phyloP scores from a whole-genome alignment of 2,113 vertebrate genomes.

The Trichechus manatus region DNA sequence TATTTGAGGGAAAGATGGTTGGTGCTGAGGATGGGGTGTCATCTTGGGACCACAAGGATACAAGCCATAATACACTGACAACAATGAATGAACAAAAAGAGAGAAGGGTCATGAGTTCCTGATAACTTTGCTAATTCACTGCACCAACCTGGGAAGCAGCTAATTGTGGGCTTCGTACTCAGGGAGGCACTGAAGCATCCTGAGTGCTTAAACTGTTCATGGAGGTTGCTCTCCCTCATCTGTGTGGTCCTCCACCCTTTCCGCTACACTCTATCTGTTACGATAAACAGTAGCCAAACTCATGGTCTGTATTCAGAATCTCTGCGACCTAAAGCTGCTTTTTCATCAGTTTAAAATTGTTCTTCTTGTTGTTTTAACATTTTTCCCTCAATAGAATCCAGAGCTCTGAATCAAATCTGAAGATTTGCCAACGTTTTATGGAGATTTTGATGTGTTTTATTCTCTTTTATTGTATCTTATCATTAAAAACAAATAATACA shows the following conservation, averaged over 20 bases:
- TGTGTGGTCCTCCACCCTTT: background rate
- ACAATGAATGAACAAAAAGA: background rate
- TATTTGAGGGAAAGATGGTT: background rate
- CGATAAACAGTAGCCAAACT: too few relatives aligned
- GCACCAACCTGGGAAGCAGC: background rate
- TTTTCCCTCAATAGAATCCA: background rate
- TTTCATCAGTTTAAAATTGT: background rate
- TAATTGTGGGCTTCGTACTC: background rate
- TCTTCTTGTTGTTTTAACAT: background rate
- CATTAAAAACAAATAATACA: background rate
- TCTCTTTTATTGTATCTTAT: background rate
- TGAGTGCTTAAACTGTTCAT: background rate
- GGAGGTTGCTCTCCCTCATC: background rate
- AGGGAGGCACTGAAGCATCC: background rate
- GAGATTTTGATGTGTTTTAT: background rate
- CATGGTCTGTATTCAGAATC: background rate
- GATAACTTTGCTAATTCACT: background rate
- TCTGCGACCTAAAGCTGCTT: background rate
- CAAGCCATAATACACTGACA: background rate
- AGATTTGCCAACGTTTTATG: background rate
- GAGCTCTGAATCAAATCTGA: background rate
- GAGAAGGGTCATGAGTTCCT: background rate
- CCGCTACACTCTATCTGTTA: fast-evolving
- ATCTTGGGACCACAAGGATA: background rate
- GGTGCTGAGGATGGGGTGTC: background rate